A percentile compares a stretch with the other conserved stretches of the same genome.
Evolutionary conservation across 2,888 invertebrate genomes (phyloP).

Genomic region (Cacoxenus indagator): DNA sequence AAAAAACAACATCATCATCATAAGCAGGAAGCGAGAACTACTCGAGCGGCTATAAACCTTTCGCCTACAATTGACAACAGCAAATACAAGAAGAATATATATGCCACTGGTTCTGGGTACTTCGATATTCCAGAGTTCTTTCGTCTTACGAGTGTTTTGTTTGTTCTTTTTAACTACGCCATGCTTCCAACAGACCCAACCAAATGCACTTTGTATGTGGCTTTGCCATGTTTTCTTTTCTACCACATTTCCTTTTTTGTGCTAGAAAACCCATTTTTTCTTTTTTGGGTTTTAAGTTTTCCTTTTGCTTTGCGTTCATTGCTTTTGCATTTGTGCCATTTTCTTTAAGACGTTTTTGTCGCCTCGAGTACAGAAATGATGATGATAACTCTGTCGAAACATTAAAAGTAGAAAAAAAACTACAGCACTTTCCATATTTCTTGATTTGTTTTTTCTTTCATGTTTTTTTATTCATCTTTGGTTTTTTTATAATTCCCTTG

Average conservation of each 20-base stretch:
- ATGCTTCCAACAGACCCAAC: neutral
- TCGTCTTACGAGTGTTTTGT: neutral
- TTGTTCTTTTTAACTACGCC: neutral
- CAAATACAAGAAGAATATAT: neutral
- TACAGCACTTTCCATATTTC: neutral
- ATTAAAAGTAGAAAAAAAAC: neutral
- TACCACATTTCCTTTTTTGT: neutral
- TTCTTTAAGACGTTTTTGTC: conserved; percentile 12
- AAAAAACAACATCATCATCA: neutral
- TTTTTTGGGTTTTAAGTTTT: conserved; percentile 1
- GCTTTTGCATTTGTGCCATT: neutral
- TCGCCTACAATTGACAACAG: conserved; percentile 25
- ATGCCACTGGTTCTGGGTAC: neutral
- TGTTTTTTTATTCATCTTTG: neutral
- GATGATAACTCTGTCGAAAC: neutral
- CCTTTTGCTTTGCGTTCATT: conserved; percentile 6
- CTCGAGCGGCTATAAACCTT: conserved; percentile 45
- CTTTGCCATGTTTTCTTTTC: neutral
- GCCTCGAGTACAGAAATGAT: conserved; percentile 14
- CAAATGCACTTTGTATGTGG: conserved; percentile 9
- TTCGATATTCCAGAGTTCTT: neutral
- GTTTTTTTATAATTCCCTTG: neutral
- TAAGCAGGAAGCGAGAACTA: conserved; percentile 34
- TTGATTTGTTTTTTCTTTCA: neutral
- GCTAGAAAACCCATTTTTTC: neutral